Conservation (phyloP, 2,888 invertebrate genomes). For the Conistra vaccinii region DNA sequence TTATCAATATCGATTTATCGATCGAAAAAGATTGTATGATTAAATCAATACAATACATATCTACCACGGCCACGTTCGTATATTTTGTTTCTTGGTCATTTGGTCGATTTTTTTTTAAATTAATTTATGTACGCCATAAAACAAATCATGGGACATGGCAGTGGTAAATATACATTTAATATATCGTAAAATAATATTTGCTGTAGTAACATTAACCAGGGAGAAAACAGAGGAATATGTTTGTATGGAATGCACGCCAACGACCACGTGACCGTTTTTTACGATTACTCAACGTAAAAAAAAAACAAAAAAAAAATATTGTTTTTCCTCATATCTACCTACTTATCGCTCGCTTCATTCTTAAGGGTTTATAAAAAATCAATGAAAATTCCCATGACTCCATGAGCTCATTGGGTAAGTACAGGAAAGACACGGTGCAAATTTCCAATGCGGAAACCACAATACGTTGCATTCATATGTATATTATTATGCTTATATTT, state of each 20-base stretch:
- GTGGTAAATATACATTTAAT: too few relatives aligned
- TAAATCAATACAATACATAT: too few relatives aligned
- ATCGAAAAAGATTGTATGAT: neutral
- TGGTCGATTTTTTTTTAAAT: too few relatives aligned
- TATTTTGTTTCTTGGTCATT: too few relatives aligned
- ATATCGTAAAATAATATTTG: too few relatives aligned
- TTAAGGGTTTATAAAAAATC: neutral
- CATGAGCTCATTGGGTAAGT: neutral
- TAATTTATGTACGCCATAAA: too few relatives aligned
- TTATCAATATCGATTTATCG: neutral
- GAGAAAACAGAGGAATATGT: neutral
- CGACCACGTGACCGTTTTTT: neutral
- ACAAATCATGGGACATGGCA: neutral
- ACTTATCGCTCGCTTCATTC: neutral
- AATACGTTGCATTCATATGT: neutral
- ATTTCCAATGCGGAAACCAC: slow-evolving; percentile 17
- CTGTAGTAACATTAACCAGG: too few relatives aligned
- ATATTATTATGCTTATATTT: slow-evolving; percentile 19
- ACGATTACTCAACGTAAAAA: neutral
- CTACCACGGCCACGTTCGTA: too few relatives aligned
- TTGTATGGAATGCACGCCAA: neutral
- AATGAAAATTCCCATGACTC: slow-evolving; percentile 29
- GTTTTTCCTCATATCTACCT: neutral
- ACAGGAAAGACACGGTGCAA: neutral
- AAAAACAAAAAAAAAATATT: neutral